Evolutionary conservation across 2,113 vertebrate species (phyloP).

Genomic region (Sander vitreus): DNA sequence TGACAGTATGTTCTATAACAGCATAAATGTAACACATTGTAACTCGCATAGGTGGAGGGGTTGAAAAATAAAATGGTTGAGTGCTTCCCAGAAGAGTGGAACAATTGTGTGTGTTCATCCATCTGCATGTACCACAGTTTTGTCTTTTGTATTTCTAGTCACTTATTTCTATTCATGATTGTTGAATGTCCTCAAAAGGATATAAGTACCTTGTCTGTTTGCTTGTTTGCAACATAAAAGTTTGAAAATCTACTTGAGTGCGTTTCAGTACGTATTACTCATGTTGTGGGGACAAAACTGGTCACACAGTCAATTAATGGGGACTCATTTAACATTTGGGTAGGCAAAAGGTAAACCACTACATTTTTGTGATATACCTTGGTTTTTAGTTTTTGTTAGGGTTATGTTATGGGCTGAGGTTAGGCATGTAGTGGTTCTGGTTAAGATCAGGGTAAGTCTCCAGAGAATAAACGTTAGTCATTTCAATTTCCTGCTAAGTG

Average conservation of each 20-base stretch:
- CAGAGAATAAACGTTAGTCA: slow-evolving; percentile 8
- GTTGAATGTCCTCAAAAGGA: neutral
- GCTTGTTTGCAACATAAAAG: neutral
- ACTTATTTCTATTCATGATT: neutral
- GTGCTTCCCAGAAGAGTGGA: slow-evolving; percentile 78
- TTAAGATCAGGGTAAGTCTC: slow-evolving; percentile 16
- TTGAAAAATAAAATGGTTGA: slow-evolving; percentile 72
- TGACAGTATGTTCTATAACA: neutral
- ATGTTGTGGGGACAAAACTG: neutral
- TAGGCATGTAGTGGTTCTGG: neutral
- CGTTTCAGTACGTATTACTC: neutral
- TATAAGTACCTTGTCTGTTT: neutral
- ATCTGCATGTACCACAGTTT: neutral
- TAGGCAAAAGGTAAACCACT: neutral
- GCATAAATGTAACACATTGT: neutral
- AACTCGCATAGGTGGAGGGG: slow-evolving; percentile 57
- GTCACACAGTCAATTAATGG: neutral
- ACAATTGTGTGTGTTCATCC: slow-evolving; percentile 39
- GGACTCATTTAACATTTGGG: neutral
- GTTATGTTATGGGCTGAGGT: neutral
- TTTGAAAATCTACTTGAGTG: neutral
- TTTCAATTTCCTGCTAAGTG: neutral
- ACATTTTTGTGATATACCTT: neutral
- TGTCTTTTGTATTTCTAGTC: neutral
- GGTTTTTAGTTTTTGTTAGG: neutral